phyloP scores from a whole-genome alignment of 1,140 invertebrate species.

The Bombus ignitus region DNA sequence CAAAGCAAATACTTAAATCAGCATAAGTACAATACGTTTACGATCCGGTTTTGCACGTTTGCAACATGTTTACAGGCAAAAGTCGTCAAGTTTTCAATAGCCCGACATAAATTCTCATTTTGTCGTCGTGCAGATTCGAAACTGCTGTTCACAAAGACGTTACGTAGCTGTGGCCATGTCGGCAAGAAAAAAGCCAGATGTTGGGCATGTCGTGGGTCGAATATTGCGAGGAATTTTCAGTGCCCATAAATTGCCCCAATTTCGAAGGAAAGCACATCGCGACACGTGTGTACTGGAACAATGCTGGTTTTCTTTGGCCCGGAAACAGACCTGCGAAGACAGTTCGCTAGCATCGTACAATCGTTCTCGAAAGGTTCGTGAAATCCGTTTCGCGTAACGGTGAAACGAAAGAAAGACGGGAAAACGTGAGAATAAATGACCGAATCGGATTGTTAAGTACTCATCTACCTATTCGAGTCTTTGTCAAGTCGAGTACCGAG shows the following conservation, averaged over 20 bases:
- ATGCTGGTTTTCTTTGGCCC: constrained; percentile 69
- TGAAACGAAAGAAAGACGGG: constrained; percentile 11
- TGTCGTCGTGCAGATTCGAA: constrained; percentile 30
- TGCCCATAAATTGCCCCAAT: constrained; percentile 80
- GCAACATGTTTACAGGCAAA: neutral
- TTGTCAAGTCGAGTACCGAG: neutral
- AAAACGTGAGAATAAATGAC: neutral
- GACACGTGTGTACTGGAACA: constrained; percentile 69
- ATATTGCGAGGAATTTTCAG: constrained; percentile 71
- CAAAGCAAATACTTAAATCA: neutral
- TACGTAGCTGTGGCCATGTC: neutral
- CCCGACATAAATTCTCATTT: constrained; percentile 68
- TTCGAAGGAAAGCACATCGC: constrained; percentile 74
- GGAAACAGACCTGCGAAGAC: constrained; percentile 10
- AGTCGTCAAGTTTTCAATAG: constrained; percentile 11
- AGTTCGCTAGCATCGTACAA: neutral
- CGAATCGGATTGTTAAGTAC: neutral
- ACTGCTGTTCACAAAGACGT: neutral
- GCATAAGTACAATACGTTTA: too few relatives aligned
- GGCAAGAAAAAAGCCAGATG: constrained; percentile 59
- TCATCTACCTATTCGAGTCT: neutral
- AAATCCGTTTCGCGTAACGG: constrained; percentile 31
- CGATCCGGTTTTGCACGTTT: neutral
- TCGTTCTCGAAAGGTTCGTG: neutral
- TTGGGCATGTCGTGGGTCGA: constrained; percentile 61